Evolutionary conservation across 2,797 vertebrate genomes (phyloP).

Genomic region (Neomorphus geoffroyi): DNA sequence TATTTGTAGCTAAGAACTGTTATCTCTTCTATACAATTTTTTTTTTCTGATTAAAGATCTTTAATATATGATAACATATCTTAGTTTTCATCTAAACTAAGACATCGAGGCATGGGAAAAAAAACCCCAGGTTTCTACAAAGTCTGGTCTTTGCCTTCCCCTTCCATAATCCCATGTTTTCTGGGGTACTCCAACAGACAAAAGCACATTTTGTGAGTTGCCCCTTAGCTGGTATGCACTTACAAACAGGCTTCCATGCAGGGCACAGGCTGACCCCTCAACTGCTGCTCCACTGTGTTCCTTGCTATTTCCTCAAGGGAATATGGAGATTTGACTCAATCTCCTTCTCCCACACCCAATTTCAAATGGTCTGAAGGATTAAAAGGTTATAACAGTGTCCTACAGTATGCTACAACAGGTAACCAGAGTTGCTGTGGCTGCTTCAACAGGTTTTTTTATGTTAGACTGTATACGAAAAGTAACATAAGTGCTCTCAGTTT

Average conservation of each 20-base stretch:
- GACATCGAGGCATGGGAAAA: too few species aligned
- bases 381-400: fast-evolving
- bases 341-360: not conserved
- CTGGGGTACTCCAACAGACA: not conserved
- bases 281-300: not conserved
- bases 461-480: not conserved
- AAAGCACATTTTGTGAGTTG: not conserved
- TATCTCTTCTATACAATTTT: too few species aligned
- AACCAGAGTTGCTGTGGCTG: not conserved
- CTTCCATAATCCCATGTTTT: not conserved
- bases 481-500: not conserved
- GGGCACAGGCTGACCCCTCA: not conserved
- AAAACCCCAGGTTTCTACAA: not conserved
- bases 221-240: fast-evolving
- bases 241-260: fast-evolving
- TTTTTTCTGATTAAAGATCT: too few species aligned
- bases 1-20: too few species aligned
- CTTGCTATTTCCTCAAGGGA: not conserved
- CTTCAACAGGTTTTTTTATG: not conserved
- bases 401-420: fast-evolving
- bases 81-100: too few species aligned
- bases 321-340: fast-evolving
- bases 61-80: too few species aligned
- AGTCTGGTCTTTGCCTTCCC: not conserved
- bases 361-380: not conserved